These are phyloP conservation scores for Caerostris extrusa DNA, from an alignment of 1,140 invertebrate genomes.

Conservation along the genomic window DNA sequence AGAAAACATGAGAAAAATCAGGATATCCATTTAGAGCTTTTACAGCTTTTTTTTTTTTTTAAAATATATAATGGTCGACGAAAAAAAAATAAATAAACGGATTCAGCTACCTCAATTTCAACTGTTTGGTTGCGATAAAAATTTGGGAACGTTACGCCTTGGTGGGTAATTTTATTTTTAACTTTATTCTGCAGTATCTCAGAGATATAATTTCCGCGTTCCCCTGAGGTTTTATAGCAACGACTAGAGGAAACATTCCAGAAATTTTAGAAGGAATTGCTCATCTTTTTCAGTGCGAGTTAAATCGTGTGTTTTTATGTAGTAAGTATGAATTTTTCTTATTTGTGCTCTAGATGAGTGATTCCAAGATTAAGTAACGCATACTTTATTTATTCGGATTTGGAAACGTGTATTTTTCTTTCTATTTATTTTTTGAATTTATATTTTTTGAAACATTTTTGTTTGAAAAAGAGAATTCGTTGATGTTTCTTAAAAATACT, in stretches of 20 bases:
- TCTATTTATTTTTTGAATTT: neutral
- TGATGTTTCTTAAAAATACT: neutral
- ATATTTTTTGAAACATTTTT: neutral
- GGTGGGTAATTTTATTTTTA: neutral
- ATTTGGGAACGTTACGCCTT: constrained; percentile 53
- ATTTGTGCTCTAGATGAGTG: neutral
- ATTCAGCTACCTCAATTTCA: constrained; percentile 49
- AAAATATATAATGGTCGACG: neutral
- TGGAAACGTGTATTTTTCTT: neutral
- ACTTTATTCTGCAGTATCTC: neutral
- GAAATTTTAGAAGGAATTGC: constrained; percentile 20
- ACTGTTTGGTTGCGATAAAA: constrained; percentile 67
- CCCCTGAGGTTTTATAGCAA: constrained; percentile 53
- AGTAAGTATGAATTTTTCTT: neutral
- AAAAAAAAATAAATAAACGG: too few species aligned
- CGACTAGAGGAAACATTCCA: neutral
- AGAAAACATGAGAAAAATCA: constrained; percentile 35
- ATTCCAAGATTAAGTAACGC: neutral
- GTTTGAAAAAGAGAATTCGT: neutral
- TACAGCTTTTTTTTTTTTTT: constrained; percentile 8
- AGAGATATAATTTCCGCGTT: constrained; percentile 38
- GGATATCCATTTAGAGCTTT: constrained; percentile 63
- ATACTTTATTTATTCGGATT: constrained; percentile 12
- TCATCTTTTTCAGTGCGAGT: neutral
- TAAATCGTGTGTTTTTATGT: constrained; percentile 49